Conservation (phyloP, 1,140 invertebrate genomes). For the Drosophila setifemur region DNA sequence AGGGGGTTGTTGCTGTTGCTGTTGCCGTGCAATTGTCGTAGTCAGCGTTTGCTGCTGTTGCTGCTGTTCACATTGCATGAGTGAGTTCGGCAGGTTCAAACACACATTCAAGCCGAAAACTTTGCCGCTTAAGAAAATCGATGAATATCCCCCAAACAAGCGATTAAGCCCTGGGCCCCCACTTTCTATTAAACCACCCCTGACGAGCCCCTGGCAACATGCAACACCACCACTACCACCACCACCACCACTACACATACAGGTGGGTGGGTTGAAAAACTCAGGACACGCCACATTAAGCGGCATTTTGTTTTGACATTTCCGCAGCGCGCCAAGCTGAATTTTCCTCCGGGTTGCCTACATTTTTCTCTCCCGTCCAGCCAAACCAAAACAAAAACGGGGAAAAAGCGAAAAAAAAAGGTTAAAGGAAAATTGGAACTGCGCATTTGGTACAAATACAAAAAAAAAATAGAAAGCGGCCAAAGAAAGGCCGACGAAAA, state of each 20-base stretch:
- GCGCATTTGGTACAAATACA: slow-evolving; percentile 42
- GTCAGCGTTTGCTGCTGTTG: slow-evolving; percentile 20
- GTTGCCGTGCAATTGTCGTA: slow-evolving; percentile 62
- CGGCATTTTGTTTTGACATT: slow-evolving; percentile 75
- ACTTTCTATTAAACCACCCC: slow-evolving; percentile 7
- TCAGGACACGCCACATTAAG: slow-evolving; percentile 70
- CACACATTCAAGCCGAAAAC: slow-evolving; percentile 49
- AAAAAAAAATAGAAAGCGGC: slow-evolving; percentile 25
- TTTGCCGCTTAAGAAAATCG: slow-evolving; percentile 73
- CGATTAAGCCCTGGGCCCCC: background rate
- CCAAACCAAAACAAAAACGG: slow-evolving; percentile 22
- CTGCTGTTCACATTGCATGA: slow-evolving; percentile 61
- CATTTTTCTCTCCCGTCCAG: slow-evolving; percentile 22
- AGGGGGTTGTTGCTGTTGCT: slow-evolving; percentile 1
- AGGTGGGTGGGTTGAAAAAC: slow-evolving; percentile 34
- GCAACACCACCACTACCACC: no score
- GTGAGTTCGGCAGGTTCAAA: slow-evolving; percentile 48
- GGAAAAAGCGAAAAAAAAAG: slow-evolving; percentile 18
- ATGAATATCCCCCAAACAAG: slow-evolving; percentile 36
- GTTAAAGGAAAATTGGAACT: slow-evolving; percentile 35
- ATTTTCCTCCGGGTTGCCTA: slow-evolving; percentile 48
- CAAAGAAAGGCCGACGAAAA: slow-evolving; percentile 20
- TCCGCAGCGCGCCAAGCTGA: slow-evolving; percentile 28
- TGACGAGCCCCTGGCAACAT: background rate
- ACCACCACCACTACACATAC: slow-evolving; percentile 14